These are phyloP conservation scores for Lasius platythorax DNA, from an alignment of 2,888 invertebrate species.

Conservation along the genomic window DNA sequence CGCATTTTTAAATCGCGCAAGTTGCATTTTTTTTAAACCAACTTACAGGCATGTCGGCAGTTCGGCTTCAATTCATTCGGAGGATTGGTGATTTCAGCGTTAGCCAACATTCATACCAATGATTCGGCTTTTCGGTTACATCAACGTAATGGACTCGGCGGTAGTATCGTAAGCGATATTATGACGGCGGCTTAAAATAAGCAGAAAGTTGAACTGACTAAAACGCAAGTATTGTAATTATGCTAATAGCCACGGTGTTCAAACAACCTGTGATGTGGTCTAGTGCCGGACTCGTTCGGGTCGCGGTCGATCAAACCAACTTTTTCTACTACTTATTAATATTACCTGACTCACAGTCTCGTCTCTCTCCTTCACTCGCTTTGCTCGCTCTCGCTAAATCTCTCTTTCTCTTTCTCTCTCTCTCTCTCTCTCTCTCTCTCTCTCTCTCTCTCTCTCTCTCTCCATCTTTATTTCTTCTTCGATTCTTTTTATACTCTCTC, in stretches of 20 bases:
- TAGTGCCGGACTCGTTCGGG: slow-evolving; percentile 73
- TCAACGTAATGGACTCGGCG: slow-evolving; percentile 84
- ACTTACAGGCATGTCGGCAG: neutral
- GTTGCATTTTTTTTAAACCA: neutral
- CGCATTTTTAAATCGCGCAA: no score
- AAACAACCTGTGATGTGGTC: slow-evolving; percentile 83
- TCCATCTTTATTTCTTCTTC: slow-evolving; percentile 24
- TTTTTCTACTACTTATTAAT: slow-evolving; percentile 86
- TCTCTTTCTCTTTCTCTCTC: neutral
- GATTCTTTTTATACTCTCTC: slow-evolving; percentile 41
- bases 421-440: neutral
- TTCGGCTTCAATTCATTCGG: neutral
- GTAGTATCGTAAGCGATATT: slow-evolving; percentile 82
- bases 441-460: neutral
- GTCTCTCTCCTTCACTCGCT: slow-evolving; percentile 35
- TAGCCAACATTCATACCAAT: slow-evolving; percentile 75
- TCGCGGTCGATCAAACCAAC: slow-evolving; percentile 84
- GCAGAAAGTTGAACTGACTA: slow-evolving; percentile 83
- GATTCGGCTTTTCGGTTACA: slow-evolving; percentile 82
- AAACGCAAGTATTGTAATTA: slow-evolving; percentile 85
- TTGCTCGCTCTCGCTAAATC: slow-evolving; percentile 14
- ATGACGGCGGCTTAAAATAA: slow-evolving; percentile 81
- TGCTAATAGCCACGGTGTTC: slow-evolving; percentile 85
- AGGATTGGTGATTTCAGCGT: slow-evolving; percentile 4
- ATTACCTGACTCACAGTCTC: slow-evolving; percentile 78